Evolutionary conservation across 2,888 invertebrate species (phyloP), one percentile per base, ranked within the genome.

Genomic region (Pogonocherus hispidulus): DNA sequence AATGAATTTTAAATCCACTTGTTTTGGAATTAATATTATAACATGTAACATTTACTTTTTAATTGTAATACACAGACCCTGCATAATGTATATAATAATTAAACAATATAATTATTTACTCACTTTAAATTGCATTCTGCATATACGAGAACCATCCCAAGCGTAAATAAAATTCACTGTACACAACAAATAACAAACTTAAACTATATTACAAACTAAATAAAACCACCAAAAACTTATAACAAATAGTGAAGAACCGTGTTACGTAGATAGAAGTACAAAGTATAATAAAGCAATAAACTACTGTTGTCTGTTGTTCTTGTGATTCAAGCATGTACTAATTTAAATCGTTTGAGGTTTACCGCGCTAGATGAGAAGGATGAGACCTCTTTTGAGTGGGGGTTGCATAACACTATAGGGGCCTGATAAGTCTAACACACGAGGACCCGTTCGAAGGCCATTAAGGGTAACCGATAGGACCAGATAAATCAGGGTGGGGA

Each of bases 401-500:
- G 78, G 77, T 75, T 75, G 75, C 74, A 74, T 71, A 72, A 76
- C 72, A 74, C 51, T 62, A 73, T 71, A 75, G 76, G 75, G 72
- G 71, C 66, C 70, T 66, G 72, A 72, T 72, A 72, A 72, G 70
- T 66, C 56, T 47, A 68, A 72, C 65, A 63, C 72, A 60, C 69
- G 55, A 78, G 80, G 79, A 76, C 78, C 78, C 73, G 78, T 80
- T 77, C 78, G 79, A 79, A 78, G 80, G 78, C 81, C 82, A 82
- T 81, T 78, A 80, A 79, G 81, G 81, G 80, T 80, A 76, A 79
- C 78, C 80, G 80, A 81, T 81, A 81, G 80, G 81, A 78, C 75
- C 76, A 56, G 76, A 78, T 78, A 77, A 72, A 75, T 75, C 70
- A 76, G 77, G 76, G 80, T 79, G 82, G 81, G 79, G 80, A 73